These are phyloP conservation scores for Morinoia aosen DNA, from an alignment of 2,888 invertebrate species.

Conservation along the genomic window DNA sequence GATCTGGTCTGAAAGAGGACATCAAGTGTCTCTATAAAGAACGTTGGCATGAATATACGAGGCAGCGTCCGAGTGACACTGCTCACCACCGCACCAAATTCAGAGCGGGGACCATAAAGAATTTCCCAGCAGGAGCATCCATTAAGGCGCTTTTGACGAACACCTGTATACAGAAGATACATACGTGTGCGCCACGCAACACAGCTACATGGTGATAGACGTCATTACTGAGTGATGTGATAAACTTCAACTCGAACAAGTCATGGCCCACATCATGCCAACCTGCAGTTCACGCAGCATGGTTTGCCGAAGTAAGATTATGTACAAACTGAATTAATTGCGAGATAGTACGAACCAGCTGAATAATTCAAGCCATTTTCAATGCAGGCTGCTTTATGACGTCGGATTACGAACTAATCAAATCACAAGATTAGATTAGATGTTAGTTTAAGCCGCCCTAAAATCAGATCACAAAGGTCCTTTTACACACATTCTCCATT, in stretches of 20 bases:
- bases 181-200: background rate
- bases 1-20: conserved; percentile 47
- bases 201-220: background rate
- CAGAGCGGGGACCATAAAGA: background rate
- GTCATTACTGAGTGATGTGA: background rate
- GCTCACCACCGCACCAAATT: background rate
- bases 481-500: too few relatives aligned
- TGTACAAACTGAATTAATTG: background rate
- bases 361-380: background rate
- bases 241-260: background rate
- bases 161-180: conserved; percentile 22
- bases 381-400: background rate
- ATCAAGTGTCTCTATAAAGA: conserved; percentile 53
- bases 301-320: background rate
- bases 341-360: background rate
- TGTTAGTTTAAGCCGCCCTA: too few relatives aligned
- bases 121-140: conserved; percentile 45
- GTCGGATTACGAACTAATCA: background rate
- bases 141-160: conserved; percentile 45
- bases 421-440: background rate
- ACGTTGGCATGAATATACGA: conserved; percentile 44
- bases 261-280: background rate
- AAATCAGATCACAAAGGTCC: too few relatives aligned
- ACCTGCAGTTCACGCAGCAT: background rate
- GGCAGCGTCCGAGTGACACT: conserved; percentile 38